Base-by-base conservation (phyloP, 2,888 invertebrate species). In the Lampropteryx suffumata region DNA sequence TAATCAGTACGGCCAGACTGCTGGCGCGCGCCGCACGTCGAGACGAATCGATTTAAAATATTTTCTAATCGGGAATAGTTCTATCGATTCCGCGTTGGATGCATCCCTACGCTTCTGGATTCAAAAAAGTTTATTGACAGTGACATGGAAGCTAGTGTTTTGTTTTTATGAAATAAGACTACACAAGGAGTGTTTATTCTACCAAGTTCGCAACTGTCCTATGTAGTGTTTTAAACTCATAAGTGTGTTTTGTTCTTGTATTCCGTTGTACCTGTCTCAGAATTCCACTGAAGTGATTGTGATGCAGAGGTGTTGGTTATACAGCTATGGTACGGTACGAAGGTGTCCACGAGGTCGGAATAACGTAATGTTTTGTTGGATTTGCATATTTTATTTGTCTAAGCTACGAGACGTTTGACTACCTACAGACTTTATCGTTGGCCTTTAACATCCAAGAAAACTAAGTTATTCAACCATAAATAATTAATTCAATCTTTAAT, bases 1-100 rank as follows among this genome's bases (percentile, higher is more conserved):
- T 52, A 64, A 57, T 56, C 71, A 78, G 77, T 78, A 55, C 57
- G 59, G 65, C 61, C 55, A 48, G 44, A 48, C 57, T 59, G 62
- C 48, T 59, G 55, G 63, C 40, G 57, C 64, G 57, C 69, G 62
- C 44, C 58, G 59, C 61, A 67, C 70, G 68, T 55, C 63, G 42
- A 39, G 42, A 39, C 50, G 48, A 50, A 47, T 48, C 55, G 53
- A 49, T 50, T 50, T 21, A 14, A 30, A 53, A 44, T 34, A 28
- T 54, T 54, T 55, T 47, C 51, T n/a, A 29, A 43, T 40, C 55
- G 59, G 52, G 57, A 52, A 50, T 57, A 59, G 59, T 59, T 57
- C 11, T 1, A 45, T 45, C 40, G 48, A 44, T 44, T 21, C 36
- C 42, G 49, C 14, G 32, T 37, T 50, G 44, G 26, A 41, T 28